Evolutionary conservation across 2,797 vertebrate genomes (phyloP).

Genomic region (Periparus ater): DNA sequence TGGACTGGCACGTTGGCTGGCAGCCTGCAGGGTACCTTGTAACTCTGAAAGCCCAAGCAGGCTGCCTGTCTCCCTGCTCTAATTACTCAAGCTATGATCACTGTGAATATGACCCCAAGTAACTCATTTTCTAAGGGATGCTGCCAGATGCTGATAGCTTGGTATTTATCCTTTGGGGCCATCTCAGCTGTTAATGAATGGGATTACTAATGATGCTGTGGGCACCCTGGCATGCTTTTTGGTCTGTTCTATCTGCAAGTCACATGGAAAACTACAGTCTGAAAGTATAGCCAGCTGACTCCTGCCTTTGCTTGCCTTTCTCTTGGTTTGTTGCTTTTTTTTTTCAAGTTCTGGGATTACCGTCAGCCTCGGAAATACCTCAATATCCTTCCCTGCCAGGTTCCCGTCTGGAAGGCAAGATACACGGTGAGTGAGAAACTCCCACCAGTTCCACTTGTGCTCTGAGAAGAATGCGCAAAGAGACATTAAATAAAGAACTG

Average conservation of each 20-base stretch:
- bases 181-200: conserved; percentile 12
- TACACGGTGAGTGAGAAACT: conserved; percentile 87
- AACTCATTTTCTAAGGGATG: not conserved
- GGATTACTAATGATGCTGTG: not conserved
- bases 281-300: not conserved
- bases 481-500: not conserved
- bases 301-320: conserved; percentile 37
- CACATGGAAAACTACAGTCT: conserved; percentile 3
- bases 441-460: not conserved
- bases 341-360: conserved; percentile 94
- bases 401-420: conserved; percentile 97
- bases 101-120: conserved; percentile 37
- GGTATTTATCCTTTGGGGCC: conserved; percentile 22
- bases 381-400: conserved; percentile 94
- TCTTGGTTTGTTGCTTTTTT: not conserved
- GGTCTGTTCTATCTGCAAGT: not conserved
- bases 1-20: conserved; percentile 11
- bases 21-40: conserved; percentile 14
- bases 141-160: conserved; percentile 45
- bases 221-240: not conserved
- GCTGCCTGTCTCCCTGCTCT: conserved; percentile 31
- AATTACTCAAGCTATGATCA: conserved; percentile 44
- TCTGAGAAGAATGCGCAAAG: not conserved
- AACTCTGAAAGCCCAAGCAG: conserved; percentile 27
- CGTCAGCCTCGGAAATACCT: conserved; percentile 97